Percentiles rank a stretch among this genome's conserved stretches.
These are phyloP conservation scores for Strix aluco DNA, from an alignment of 2,113 vertebrate species.

Conservation along the genomic window DNA sequence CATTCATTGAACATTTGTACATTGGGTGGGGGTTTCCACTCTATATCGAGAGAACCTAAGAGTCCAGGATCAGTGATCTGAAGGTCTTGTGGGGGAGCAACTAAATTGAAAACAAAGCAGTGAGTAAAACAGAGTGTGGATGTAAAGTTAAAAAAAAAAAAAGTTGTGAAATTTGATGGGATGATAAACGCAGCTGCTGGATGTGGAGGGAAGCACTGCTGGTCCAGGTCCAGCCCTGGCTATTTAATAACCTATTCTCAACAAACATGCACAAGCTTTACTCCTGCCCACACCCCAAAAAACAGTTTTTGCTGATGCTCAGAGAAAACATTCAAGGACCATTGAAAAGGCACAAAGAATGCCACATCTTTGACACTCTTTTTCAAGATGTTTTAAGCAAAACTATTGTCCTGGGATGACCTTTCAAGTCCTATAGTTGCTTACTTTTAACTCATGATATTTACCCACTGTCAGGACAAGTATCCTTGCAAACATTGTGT, in stretches of 20 bases:
- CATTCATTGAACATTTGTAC: slow-evolving; percentile 64
- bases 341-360: background rate
- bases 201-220: background rate
- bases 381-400: background rate
- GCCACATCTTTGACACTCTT: background rate
- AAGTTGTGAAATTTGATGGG: accelerated
- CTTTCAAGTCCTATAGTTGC: background rate
- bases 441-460: background rate
- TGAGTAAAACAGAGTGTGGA: background rate
- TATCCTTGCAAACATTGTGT: background rate
- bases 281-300: background rate
- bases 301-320: accelerated
- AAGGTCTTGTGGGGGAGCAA: slow-evolving; percentile 81
- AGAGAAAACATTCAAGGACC: background rate
- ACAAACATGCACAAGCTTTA: accelerated
- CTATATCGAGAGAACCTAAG: slow-evolving; percentile 80
- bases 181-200: background rate
- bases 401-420: background rate
- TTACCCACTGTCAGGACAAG: background rate
- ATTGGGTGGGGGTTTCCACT: slow-evolving; percentile 77
- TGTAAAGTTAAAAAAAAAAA: background rate
- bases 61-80: slow-evolving; percentile 81
- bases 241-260: background rate
- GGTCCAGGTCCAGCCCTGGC: background rate
- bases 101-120: slow-evolving; percentile 60